Base-by-base conservation (phyloP, 1,140 invertebrate genomes). In the Drosophila navojoa region DNA sequence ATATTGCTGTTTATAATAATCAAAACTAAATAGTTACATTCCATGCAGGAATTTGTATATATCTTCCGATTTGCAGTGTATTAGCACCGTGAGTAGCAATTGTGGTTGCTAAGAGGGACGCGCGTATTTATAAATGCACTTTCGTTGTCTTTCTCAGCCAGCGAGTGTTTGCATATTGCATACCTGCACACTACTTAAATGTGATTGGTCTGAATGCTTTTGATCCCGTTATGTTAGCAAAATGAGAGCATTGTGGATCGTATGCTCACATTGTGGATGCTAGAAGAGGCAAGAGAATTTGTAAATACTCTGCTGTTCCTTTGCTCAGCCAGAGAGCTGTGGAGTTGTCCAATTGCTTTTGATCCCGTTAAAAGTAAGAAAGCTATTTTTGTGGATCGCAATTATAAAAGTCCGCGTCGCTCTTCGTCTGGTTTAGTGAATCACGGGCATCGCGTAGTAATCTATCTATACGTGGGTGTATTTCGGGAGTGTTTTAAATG, bases 1-100 rank as follows among this genome's bases (percentile, higher is more conserved):
- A 60, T 11, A 25, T 61, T 45, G 15, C 7, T 67, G 66, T 35
- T 58, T n/a, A 42, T 58, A 15, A 16, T 45, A 16, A 16, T 16
- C 9, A 16, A 16, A 45, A 45, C 6, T 7, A 16, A 45, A 13
- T 11, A 11, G 10, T 38, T 38, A 38, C 35, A 38, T 38, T 11
- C 11, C 13, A 11, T 4, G 11, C 10, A 3, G 13, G 11, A 3
- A 13, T 0, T 9, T 32, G 32, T 7, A 32, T 32, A 32, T 0
- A 9, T 9, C 32, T 32, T 32, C 32, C 6, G 0, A 4, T 11
- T 11, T 10, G 10, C 13, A 13, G 35, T 38, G 35, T 38, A 13
- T 13, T 38, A 11, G 11, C 10, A 4, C 11, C 11, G 35, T 38
- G 35, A 38, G 35, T 3, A 10, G 35, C 0, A 38, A 4, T 38